Base-by-base conservation (phyloP, 2,888 invertebrate species). In the Leptarthrus brevirostris region DNA sequence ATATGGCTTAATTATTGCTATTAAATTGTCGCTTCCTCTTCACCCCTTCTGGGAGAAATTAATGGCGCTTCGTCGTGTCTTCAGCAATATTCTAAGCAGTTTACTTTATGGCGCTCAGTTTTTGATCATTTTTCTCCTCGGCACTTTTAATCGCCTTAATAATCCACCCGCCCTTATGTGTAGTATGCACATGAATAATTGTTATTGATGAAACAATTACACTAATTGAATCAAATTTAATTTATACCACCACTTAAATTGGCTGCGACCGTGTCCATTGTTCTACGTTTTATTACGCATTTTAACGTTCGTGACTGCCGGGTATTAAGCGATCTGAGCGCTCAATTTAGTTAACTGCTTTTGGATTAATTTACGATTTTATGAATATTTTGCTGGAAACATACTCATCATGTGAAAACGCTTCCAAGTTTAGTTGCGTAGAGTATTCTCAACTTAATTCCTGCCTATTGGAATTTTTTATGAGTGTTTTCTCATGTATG, bases 181-280 rank as follows among this genome's bases (percentile, higher is more conserved):
- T n/a, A n/a, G n/a, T n/a, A n/a, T 34, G 16, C 34, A 1, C 34
- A 8, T 18, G 18, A 2, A 14, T 40, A 61, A 61, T 61, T 61
- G 20, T 61, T 40, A 61, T 40, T 40, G 40, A 61, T 40, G 40
- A 36, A 61, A 30, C 36, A 61, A 61, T 61, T 61, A 61, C 61
- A 18, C 36, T 61, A 61, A 61, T 61, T 61, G 40, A 40, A 61
- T 61, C 36, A 61, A 61, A 61, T 61, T 61, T 36, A 34, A 61
- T 61, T 61, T 61, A 61, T 61, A 61, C 34, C 36, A 34, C 40
- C n/a, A 22, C 3, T 34, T 36, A 20, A 16, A 61, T 5, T 40
- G 24, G 47, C 6, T 18, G 36, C 20, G 8, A 2, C 20, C 36
- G n/a, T 12, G 47, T 8, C 47, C n/a, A n/a, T n/a, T n/a, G 47